phyloP scores from a whole-genome alignment of 2,113 vertebrate genomes.

The Grus americana region DNA sequence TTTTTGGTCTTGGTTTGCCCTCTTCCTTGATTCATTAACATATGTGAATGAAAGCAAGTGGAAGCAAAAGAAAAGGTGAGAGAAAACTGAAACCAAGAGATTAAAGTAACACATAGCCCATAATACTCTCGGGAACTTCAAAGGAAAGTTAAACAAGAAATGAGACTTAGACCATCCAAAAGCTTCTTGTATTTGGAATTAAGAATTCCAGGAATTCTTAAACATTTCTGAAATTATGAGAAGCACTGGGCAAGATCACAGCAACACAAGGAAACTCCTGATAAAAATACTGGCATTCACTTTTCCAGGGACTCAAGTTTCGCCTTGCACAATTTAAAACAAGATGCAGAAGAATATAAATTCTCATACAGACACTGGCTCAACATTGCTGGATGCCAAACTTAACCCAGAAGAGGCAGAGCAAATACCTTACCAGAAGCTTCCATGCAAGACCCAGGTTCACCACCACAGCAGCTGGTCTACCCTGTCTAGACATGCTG shows the following conservation, averaged over 20 bases:
- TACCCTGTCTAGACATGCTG: background rate
- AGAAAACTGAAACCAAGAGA: slow-evolving; percentile 8
- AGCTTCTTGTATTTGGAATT: background rate
- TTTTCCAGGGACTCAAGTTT: background rate
- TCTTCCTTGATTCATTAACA: slow-evolving; percentile 36
- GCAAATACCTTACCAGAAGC: background rate
- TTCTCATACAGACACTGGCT: background rate
- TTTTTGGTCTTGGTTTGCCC: background rate
- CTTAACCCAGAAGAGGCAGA: background rate
- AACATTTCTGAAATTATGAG: background rate
- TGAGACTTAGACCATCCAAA: background rate
- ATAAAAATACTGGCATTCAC: background rate
- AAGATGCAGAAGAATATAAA: background rate
- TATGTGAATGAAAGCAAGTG: background rate
- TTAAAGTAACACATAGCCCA: slow-evolving; percentile 19
- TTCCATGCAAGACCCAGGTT: background rate
- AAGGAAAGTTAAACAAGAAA: background rate
- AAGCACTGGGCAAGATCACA: background rate
- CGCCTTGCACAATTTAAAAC: background rate
- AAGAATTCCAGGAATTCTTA: background rate
- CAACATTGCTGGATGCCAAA: background rate
- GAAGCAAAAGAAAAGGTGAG: slow-evolving; percentile 2
- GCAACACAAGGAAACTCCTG: background rate
- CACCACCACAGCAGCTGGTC: background rate
- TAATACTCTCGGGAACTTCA: background rate